phyloP scores from a whole-genome alignment of 1,140 invertebrate species.

The Rhopalosiphum maidis region DNA sequence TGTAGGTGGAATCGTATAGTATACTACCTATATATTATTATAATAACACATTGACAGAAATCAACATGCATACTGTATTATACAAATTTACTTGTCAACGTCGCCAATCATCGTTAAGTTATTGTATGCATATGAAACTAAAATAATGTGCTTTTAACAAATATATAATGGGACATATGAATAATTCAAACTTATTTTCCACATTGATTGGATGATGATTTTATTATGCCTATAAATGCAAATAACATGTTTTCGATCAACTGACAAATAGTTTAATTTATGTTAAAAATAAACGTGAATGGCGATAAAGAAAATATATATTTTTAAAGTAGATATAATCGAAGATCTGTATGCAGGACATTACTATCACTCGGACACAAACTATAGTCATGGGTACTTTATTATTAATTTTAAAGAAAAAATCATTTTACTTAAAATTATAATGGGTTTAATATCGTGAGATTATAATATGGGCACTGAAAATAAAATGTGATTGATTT shows the following conservation, averaged over 20 bases:
- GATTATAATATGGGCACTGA: background rate
- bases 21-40: background rate
- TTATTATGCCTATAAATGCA: background rate
- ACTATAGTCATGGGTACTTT: no score
- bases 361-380: background rate
- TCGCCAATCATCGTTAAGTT: background rate
- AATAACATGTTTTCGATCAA: background rate
- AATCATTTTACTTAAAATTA: background rate
- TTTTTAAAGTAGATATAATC: background rate
- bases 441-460: background rate
- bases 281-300: background rate
- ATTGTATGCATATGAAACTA: slow-evolving; percentile 8
- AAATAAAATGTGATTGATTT: background rate
- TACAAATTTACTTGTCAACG: background rate
- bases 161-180: background rate
- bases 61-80: background rate
- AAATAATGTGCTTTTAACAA: slow-evolving; percentile 2
- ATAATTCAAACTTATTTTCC: background rate
- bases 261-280: background rate
- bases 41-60: slow-evolving; percentile 1
- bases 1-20: background rate
- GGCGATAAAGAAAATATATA: background rate
- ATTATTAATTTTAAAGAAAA: background rate
- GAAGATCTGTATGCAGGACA: background rate
- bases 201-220: background rate